Base-by-base conservation (phyloP, 2,113 vertebrate genomes). In the Sander vitreus region DNA sequence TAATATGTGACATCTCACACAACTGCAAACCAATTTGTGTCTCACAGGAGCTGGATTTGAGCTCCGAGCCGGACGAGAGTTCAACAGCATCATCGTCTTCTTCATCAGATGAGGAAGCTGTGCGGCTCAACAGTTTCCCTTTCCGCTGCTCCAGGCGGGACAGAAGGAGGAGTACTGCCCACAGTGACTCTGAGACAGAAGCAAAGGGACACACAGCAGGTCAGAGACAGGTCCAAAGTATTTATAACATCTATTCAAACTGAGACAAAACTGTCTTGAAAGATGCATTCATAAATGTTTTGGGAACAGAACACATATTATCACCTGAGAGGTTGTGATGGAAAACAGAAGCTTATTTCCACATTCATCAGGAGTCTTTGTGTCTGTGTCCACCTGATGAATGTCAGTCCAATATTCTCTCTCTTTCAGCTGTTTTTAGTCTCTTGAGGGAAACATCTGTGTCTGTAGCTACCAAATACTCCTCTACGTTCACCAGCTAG, bases 31-130 rank as follows among this genome's bases (percentile, higher is more conserved):
- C 36, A 36, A 63, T 68, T 0, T 81, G 39, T 82, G 58, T 87
- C 58, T 50, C 48, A 30, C 58, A 93, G 89, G 89, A 92, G 27
- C 70, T 92, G 76, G 80, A 83, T 58, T 67, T 85, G 16, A 76
- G 58, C 65, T 92, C 88, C 27, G 89, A 88, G 18, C 21, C 81
- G 33, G 85, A 76, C 43, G 64, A 81, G 27, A 84, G 74, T 58
- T 89, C 90, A 43, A 18, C 88, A 30, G 25, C 82, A 54, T 84
- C 88, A 9, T 81, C 84, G 5, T 74, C 84, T 0, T 84, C 87
- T 25, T 87, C 88, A 5, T 89, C 87, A 19, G 85, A 90, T 33
- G 88, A 90, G 6, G 89, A 91, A 6, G 21, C 12, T 6, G 62
- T 33, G 47, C 57, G 66, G 19, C 63, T 54, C 50, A 55, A 59